Evolutionary conservation across 2,888 invertebrate genomes (phyloP), one percentile per base, ranked within the genome.

Genomic region (Xestia xanthographa): DNA sequence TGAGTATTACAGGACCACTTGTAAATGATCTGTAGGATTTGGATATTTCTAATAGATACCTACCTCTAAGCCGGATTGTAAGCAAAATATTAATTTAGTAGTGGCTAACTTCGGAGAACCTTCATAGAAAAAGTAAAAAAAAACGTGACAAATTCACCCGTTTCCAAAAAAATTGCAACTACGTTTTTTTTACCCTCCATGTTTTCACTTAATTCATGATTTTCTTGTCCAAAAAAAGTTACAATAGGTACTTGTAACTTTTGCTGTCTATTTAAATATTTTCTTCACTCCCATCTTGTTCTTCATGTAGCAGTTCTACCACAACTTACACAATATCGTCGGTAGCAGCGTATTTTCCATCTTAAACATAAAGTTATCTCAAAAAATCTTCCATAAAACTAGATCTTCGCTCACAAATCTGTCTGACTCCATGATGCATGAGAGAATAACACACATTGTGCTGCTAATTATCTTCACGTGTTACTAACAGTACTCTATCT

Each of bases 391-490:
- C 11, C 5, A 29, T 38, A 69, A 22, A n/a, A 14, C 29, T n/a
- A 67, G 43, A 65, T 67, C 38, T 50, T 34, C n/a, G 60, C 71
- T 65, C 58, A 11, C 53, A 58, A 82, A 56, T 76, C 48, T 45
- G 48, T n/a, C 58, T 56, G 22, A 38, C 20, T 43, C 26, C 60
- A 70, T 77, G 58, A 77, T 63, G 34, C 67, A 83, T 83, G 80
- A 83, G 83, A 83, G 45, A 72, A 78, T 11, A 69, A 72, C 58
- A 66, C 53, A 43, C 81, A 72, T 77, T 65, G 58, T 80, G 45
- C 66, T 53, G n/a, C 8, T 68, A 68, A 79, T 83, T 83, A 83
- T 58, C 67, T 70, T 78, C 68, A 56, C 65, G 60, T 71, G 50
- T 34, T 69, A 26, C 53, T 73, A 84, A 79, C 75, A 70, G 72